phyloP scores from a whole-genome alignment of 2,888 invertebrate species.

The Macrosiphum euphorbiae region DNA sequence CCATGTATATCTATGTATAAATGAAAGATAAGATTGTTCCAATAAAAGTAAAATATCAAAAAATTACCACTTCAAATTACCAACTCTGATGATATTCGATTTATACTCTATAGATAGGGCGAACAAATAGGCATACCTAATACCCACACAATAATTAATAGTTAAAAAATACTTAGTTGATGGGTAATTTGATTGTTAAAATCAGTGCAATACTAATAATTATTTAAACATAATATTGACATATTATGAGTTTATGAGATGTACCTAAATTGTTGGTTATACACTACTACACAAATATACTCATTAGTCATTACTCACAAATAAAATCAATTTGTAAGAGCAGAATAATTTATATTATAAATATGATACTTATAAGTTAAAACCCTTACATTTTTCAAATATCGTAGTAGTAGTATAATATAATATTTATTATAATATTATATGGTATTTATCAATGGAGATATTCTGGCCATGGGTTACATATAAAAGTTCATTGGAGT shows the following conservation, averaged over 20 bases:
- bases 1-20: background rate
- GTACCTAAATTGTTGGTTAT: background rate
- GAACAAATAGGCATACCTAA: background rate
- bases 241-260: background rate
- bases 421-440: too few species aligned
- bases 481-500: background rate
- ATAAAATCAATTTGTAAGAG: background rate
- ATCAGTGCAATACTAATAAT: background rate
- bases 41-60: background rate
- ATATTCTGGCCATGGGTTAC: background rate
- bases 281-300: background rate
- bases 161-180: background rate
- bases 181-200: background rate
- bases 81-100: background rate
- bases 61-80: background rate
- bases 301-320: background rate
- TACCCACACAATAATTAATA: background rate
- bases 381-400: background rate
- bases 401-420: background rate
- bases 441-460: background rate
- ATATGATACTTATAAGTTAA: background rate
- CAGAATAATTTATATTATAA: background rate
- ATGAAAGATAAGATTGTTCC: background rate
- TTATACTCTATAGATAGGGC: background rate
- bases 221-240: background rate